Conservation (phyloP, 2,113 vertebrate genomes). For the Heteronetta atricapilla region DNA sequence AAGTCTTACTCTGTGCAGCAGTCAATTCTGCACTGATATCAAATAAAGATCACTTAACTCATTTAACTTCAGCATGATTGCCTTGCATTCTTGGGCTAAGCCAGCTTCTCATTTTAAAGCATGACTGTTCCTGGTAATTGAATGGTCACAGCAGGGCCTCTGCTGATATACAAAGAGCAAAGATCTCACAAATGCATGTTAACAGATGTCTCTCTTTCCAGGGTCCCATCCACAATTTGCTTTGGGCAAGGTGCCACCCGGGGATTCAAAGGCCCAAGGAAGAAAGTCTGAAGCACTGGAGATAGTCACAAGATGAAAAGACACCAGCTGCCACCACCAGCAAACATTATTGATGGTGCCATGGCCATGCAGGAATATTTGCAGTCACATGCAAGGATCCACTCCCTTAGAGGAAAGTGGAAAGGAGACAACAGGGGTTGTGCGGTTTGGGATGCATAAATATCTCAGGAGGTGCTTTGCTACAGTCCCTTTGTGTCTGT, state of each 20-base stretch:
- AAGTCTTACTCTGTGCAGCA: background rate
- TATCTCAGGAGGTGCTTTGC: background rate
- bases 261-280: conserved; percentile 83
- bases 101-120: background rate
- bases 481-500: background rate
- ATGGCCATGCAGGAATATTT: background rate
- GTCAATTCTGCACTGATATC: background rate
- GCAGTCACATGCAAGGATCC: accelerated
- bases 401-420: background rate
- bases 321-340: accelerated
- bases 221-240: conserved; percentile 84
- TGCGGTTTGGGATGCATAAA: background rate
- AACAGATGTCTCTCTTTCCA: conserved; percentile 50
- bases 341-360: accelerated
- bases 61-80: background rate
- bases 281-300: conserved; percentile 75
- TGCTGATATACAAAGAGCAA: background rate
- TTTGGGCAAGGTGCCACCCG: conserved; percentile 86
- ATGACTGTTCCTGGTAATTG: background rate
- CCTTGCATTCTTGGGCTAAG: background rate
- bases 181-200: background rate
- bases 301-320: background rate
- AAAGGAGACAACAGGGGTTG: background rate
- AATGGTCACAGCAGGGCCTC: background rate
- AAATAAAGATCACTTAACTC: background rate